A percentile compares a stretch with the other conserved stretches of the same genome.
phyloP scores from a whole-genome alignment of 2,113 vertebrate species.

The Garra rufa region DNA sequence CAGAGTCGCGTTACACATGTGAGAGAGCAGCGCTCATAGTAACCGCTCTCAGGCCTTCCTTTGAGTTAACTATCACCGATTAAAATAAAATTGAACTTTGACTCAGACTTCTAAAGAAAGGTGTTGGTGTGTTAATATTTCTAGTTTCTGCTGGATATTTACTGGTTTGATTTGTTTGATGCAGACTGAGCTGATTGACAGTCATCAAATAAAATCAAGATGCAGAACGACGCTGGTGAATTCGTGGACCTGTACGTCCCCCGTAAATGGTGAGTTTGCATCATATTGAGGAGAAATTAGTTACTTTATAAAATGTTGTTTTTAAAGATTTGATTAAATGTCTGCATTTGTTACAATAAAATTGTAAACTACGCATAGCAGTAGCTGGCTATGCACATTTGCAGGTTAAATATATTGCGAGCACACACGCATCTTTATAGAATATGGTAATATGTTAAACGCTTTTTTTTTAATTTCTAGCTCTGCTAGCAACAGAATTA shows the following conservation, averaged over 20 bases:
- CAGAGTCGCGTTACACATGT: neutral
- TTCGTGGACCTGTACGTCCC: conserved; percentile 97
- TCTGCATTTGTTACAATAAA: neutral
- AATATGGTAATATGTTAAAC: too few species aligned
- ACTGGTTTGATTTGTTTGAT: neutral
- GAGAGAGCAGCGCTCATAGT: neutral
- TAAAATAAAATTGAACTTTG: neutral
- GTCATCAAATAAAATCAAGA: conserved; percentile 58
- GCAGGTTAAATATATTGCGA: neutral
- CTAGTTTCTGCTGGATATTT: neutral
- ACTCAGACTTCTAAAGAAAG: neutral
- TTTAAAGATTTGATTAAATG: neutral
- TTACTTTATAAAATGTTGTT: neutral
- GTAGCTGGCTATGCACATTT: neutral
- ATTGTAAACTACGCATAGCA: neutral
- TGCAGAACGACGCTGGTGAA: conserved; percentile 99
- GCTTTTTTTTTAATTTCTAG: conserved; percentile 66
- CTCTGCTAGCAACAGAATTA: conserved; percentile 97
- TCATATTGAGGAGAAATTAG: neutral
- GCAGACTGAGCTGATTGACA: neutral
- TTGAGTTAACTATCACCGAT: neutral
- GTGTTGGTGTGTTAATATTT: neutral
- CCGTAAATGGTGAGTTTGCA: conserved; percentile 86
- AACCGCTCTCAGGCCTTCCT: too few species aligned
- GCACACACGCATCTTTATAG: neutral